Conservation (phyloP, 2,888 invertebrate species). For the Clanis bilineata region DNA sequence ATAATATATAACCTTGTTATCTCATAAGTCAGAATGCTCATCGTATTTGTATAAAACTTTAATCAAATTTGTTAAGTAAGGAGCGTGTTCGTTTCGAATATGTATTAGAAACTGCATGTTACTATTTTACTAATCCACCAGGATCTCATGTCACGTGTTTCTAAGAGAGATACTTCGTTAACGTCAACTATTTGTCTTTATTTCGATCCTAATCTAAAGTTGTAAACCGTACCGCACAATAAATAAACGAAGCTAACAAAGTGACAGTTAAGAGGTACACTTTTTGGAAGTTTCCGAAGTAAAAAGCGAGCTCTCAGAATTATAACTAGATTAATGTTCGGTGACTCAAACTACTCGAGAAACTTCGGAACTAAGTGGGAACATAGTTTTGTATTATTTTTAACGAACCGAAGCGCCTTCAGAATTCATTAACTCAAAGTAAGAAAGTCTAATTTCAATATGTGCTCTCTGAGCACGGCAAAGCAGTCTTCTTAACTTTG, state of each 20-base stretch:
- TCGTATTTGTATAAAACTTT: too few species aligned
- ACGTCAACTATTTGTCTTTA: conserved; percentile 17
- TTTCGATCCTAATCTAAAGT: conserved; percentile 22
- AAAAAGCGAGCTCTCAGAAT: conserved; percentile 54
- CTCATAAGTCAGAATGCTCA: too few species aligned
- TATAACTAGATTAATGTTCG: conserved; percentile 77
- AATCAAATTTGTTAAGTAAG: too few species aligned
- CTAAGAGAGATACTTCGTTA: conserved; percentile 7
- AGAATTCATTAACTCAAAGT: conserved; percentile 74
- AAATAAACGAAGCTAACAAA: conserved; percentile 48
- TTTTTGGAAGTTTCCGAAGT: conserved; percentile 48
- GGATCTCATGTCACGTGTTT: neutral
- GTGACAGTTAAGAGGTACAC: conserved; percentile 51
- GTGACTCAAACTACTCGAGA: conserved; percentile 69
- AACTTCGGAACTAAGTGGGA: conserved; percentile 64
- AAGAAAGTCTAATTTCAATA: conserved; percentile 55
- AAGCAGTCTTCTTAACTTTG: conserved; percentile 5
- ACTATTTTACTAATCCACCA: neutral
- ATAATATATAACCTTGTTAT: too few species aligned
- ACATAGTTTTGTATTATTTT: conserved; percentile 74
- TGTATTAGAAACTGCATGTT: neutral
- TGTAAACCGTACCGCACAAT: conserved; percentile 44
- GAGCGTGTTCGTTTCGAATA: too few species aligned
- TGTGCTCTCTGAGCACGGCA: conserved; percentile 39
- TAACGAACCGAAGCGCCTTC: conserved; percentile 67